Evolutionary conservation across 2,888 invertebrate genomes (phyloP).

Genomic region (Eueremaeus valkanovi): DNA sequence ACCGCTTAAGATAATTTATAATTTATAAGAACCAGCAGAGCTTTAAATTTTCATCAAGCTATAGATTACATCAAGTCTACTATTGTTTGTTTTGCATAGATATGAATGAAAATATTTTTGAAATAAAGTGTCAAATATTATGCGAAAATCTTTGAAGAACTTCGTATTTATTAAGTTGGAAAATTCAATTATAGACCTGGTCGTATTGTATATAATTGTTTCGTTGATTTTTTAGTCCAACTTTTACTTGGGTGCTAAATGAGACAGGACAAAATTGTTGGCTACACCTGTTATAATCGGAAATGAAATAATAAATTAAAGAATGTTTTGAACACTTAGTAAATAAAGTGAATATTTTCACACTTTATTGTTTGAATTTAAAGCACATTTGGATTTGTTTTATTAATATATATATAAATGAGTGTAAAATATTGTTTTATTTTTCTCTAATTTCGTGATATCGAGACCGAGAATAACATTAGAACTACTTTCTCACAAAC

Average conservation of each 20-base stretch:
- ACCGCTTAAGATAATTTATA: no score
- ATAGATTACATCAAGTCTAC: not conserved
- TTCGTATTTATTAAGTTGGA: no score
- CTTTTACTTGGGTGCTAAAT: no score
- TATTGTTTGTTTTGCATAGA: not conserved
- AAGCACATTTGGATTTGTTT: not conserved
- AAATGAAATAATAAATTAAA: constrained; percentile 22
- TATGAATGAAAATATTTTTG: not conserved
- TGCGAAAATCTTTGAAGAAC: no score
- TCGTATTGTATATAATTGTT: no score
- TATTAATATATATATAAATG: not conserved
- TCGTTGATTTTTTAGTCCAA: no score
- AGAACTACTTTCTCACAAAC: constrained; percentile 20
- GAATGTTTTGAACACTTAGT: constrained; percentile 1
- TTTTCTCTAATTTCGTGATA: constrained; percentile 8
- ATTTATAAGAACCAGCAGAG: no score
- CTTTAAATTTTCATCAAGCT: no score
- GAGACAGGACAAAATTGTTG: no score
- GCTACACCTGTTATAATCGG: no score
- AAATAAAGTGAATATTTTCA: constrained; percentile 9
- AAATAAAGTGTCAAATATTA: not conserved
- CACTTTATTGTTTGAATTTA: not conserved
- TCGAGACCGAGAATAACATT: not conserved
- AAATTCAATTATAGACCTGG: no score
- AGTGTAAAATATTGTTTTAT: not conserved